Base-by-base conservation (phyloP, 2,888 invertebrate genomes). In the Spisula solida region DNA sequence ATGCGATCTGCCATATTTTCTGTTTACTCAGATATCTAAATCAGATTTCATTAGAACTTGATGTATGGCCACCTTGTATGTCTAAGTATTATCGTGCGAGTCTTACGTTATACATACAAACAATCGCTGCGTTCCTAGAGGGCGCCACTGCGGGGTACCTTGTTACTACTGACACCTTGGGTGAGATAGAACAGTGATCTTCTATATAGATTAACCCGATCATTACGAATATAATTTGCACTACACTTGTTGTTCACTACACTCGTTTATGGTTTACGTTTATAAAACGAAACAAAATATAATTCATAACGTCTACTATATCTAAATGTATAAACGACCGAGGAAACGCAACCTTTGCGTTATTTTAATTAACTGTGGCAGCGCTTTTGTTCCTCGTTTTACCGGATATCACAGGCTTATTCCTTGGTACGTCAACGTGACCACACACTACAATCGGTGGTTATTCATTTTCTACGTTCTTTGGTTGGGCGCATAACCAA, bases 21-120 rank as follows among this genome's bases (percentile, higher is more conserved):
- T 81, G 56, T 81, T 81, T 79, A 51, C 56, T 56, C 20, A 85
- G 55, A 29, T 34, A 20, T 34, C 20, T 55, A 51, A 85, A 85
- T 79, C 34, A 79, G 85, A 85, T 85, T 75, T 79, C 75, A 85
- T 85, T 85, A 85, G 12, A 29, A 51, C 31, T 34, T 85, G 85
- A 85, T 56, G 55, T 56, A 85, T 85, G 78, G 20, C 85, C 85
- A 85, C 85, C 85, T 78, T 48, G 78, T 85, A 85, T 48, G 75
- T 84, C 6, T 31, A 34, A 20, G 66, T 81, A 70, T 31, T 51
- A 20, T 66, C n/a, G 51, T 66, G 81, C 84, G 29, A 81, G 20
- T 34, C 55, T 89, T 89, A 89, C 86, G 86, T 80, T 86, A 86
- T 60, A 25, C 70, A 86, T 79, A 89, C 89, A 86, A 89, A 89